These are phyloP conservation scores for Pipistrellus kuhlii DNA, from an alignment of 2,797 vertebrate genomes.

Conservation along the genomic window DNA sequence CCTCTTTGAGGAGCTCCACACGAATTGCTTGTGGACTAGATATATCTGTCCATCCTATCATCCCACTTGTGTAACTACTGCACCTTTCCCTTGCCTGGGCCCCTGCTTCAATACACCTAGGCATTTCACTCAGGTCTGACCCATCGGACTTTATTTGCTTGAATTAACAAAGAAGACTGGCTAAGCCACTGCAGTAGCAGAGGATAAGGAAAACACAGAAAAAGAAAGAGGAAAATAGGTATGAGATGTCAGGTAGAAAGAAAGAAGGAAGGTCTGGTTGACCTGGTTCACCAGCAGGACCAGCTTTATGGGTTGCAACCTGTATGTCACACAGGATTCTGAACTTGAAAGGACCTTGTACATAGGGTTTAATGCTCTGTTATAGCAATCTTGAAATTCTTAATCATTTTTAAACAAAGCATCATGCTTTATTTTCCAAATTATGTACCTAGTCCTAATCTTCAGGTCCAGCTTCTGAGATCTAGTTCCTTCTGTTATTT, in stretches of 20 bases:
- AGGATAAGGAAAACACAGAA: constrained; percentile 5
- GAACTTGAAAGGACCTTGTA: not conserved
- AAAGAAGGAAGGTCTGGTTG: not conserved
- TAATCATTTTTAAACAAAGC: not conserved
- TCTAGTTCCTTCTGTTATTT: not conserved
- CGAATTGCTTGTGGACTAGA: not conserved
- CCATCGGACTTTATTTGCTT: not conserved
- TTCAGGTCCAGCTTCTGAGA: not conserved
- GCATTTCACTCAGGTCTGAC: not conserved
- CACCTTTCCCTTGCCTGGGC: not conserved
- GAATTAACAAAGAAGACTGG: not conserved
- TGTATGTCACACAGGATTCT: not conserved
- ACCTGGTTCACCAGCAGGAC: not conserved
- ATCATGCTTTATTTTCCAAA: not conserved
- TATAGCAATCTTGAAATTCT: not conserved
- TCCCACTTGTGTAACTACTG: not conserved
- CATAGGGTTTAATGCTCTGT: not conserved
- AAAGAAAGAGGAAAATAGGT: not conserved
- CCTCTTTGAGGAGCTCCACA: not conserved
- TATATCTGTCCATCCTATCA: no score
- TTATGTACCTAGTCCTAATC: not conserved
- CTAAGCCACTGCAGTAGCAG: not conserved
- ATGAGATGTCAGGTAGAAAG: not conserved
- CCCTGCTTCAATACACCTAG: not conserved
- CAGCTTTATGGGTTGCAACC: not conserved